A percentile compares a stretch with the other conserved stretches of the same genome.
phyloP scores from a whole-genome alignment of 2,797 vertebrate genomes.

The Diplodus sargus region DNA sequence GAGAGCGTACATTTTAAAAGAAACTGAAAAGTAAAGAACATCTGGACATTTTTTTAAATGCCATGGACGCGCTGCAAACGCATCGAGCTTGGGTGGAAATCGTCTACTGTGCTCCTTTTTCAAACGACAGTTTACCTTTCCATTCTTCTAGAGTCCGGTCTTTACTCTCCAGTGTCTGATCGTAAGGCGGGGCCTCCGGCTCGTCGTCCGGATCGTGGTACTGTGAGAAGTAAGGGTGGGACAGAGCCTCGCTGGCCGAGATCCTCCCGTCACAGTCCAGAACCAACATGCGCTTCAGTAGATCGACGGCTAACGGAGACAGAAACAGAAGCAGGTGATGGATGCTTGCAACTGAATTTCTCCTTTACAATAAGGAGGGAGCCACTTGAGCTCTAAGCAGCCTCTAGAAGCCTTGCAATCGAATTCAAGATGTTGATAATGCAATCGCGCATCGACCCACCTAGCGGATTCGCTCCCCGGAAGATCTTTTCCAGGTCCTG shows the following conservation, averaged over 20 bases:
- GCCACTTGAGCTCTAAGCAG: conserved; percentile 21
- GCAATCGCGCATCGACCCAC: conserved; percentile 75
- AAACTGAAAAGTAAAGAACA: background rate
- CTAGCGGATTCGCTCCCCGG: conserved; percentile 93
- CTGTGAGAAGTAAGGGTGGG: conserved; percentile 96
- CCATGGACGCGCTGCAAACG: background rate
- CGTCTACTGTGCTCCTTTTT: background rate
- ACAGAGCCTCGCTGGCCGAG: conserved; percentile 92
- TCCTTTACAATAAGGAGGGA: conserved; percentile 8
- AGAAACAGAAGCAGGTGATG: conserved; percentile 15
- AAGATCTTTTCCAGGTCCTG: conserved; percentile 97
- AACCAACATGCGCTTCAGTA: conserved; percentile 96
- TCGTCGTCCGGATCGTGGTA: conserved; percentile 97
- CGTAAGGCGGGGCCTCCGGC: conserved; percentile 92
- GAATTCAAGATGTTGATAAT: conserved; percentile 33
- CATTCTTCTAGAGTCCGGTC: conserved; percentile 95
- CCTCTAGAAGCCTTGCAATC: conserved; percentile 26
- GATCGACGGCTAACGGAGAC: conserved; percentile 89
- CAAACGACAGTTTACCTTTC: conserved; percentile 88
- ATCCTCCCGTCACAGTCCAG: conserved; percentile 96
- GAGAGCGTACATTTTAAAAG: background rate
- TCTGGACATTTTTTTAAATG: background rate
- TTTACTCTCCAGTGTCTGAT: conserved; percentile 94
- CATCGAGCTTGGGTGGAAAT: background rate
- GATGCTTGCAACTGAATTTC: conserved; percentile 5